Evolutionary conservation across 2,113 vertebrate genomes (phyloP), one percentile per base, ranked within the genome.

Genomic region (Pseudolaguvia tuberculata): DNA sequence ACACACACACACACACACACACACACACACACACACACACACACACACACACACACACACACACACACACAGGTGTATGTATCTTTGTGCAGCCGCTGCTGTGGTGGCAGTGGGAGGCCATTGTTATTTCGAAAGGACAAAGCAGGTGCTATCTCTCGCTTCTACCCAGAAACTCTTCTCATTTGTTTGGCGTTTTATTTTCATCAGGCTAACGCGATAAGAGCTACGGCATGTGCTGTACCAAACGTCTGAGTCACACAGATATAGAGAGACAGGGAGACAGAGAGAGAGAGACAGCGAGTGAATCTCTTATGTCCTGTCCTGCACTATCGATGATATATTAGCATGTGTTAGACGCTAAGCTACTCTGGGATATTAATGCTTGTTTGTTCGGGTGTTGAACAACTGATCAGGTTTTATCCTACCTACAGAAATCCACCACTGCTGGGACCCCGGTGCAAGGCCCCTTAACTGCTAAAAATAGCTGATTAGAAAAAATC

Each of bases 91-190:
- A 69, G 66, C 61, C 71, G 50, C 61, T 75, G 65, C 35, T 76
- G 61, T 65, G 65, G 48, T 61, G 23, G 59, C n/a, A 67, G 18
- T 42, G 52, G n/a, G n/a, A 72, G 75, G 75, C 72, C 72, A 78
- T 77, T 82, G 81, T 82, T 77, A 67, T 55, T 77, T 67, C 55
- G 59, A 25, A 67, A 76, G 61, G 67, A 80, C 81, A 82, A 79
- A 82, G 81, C 42, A 31, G 62, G 66, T 80, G 73, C 76, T 82
- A 80, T 82, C 78, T 50, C 52, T 29, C 42, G 75, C 75, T 78
- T 56, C 81, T 75, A 82, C 78, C 66, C 78, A 62, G 47, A 72
- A 59, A 75, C 78, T 68, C 56, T 52, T 65, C 72, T 80, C 78
- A 57, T 65, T 63, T 75, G 72, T 73, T 75, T 75, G 61, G 58